phyloP scores from a whole-genome alignment of 2,888 invertebrate genomes.

The Ormia ochracea region DNA sequence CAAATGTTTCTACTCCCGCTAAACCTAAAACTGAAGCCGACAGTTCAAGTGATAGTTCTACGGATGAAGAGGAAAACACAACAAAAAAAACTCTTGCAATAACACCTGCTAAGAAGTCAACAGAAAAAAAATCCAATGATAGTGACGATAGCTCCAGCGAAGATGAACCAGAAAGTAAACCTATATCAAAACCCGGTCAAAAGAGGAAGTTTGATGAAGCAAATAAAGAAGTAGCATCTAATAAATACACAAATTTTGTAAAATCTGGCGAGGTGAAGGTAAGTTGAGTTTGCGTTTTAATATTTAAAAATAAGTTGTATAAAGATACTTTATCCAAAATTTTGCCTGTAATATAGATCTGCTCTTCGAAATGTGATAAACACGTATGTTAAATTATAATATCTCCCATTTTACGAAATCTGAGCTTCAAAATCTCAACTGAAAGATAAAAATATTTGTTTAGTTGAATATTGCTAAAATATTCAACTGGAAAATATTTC shows the following conservation, averaged over 20 bases:
- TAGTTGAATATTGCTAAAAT: no score
- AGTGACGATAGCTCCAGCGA: slow-evolving; percentile 59
- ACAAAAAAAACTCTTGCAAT: slow-evolving; percentile 26
- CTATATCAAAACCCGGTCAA: slow-evolving; percentile 67
- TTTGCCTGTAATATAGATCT: no score
- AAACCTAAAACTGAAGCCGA: slow-evolving; percentile 57
- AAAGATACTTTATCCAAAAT: no score
- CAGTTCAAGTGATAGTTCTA: slow-evolving; percentile 44
- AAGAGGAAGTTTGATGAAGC: slow-evolving; percentile 77
- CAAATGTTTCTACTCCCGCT: slow-evolving; percentile 62
- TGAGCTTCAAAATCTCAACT: no score
- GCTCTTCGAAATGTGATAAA: no score
- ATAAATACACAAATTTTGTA: slow-evolving; percentile 84
- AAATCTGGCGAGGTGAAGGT: slow-evolving; percentile 79
- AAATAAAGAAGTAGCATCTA: slow-evolving; percentile 75
- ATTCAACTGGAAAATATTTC: no score
- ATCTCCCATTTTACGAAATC: no score
- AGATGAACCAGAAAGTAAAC: slow-evolving; percentile 66
- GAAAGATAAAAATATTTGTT: no score
- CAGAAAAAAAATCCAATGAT: slow-evolving; percentile 65
- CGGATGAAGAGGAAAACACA: slow-evolving; percentile 49
- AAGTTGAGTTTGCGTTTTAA: slow-evolving; percentile 51
- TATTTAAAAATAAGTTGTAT: neutral
- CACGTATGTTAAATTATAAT: no score
- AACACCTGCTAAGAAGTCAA: slow-evolving; percentile 50